Percentiles rank a stretch among this genome's conserved stretches.
Evolutionary conservation across 2,113 vertebrate genomes (phyloP).

Genomic region (Okapia johnstoni): DNA sequence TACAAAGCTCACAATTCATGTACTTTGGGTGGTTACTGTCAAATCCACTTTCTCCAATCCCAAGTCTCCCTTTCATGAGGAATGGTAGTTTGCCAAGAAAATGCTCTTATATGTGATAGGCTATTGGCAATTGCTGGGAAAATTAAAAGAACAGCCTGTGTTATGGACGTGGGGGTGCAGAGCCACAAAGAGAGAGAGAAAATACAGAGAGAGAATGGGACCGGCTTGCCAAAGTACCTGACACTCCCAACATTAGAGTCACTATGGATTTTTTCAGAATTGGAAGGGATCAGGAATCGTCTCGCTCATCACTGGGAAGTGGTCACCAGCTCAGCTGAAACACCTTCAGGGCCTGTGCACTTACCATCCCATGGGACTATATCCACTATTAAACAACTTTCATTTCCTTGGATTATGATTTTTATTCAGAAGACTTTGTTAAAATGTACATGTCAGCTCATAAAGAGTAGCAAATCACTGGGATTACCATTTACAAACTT

Average conservation of each 20-base stretch:
- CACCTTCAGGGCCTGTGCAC: background rate
- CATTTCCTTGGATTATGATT: background rate
- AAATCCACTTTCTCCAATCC: background rate
- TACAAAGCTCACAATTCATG: constrained; percentile 47
- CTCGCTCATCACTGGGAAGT: background rate
- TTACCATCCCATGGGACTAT: background rate
- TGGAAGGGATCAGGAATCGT: constrained; percentile 5
- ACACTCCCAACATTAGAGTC: background rate
- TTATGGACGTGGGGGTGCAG: background rate
- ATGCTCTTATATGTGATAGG: background rate
- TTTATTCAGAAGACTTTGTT: constrained; percentile 8
- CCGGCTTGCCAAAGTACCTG: background rate
- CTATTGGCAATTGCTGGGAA: background rate
- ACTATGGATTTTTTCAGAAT: background rate
- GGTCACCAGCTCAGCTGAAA: background rate
- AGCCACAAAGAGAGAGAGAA: background rate
- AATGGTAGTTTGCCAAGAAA: constrained; percentile 21
- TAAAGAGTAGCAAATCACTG: background rate
- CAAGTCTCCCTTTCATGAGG: background rate
- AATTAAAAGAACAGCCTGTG: background rate
- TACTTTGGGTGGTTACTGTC: background rate
- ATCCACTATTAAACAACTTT: background rate
- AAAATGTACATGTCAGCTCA: background rate
- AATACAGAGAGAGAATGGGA: background rate
- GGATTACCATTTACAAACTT: constrained; percentile 1